Evolutionary conservation across 35 echinoderm and acorn worm species (phyloP), one percentile per base, ranked within the genome.

Genomic region (Strongylocentrotus purpuratus): DNA sequence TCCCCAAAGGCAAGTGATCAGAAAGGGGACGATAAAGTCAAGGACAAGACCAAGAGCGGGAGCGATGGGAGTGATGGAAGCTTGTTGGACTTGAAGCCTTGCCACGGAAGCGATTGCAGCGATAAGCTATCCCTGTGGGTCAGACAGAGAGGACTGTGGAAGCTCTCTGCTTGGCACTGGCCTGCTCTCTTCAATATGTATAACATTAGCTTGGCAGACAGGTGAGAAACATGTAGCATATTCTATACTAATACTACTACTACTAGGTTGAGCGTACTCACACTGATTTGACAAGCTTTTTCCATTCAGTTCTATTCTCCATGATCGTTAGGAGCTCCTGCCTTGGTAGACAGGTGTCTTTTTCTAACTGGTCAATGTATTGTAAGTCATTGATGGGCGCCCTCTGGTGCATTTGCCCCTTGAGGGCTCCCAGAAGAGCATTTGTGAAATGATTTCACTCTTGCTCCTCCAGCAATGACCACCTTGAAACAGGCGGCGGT

Each of bases 161-260:
- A 95, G 90, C 94, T 99, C 13, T 97, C 98, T 18, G 86, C 86
- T 17, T 97, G 98, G 96, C 98, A 99, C 52, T 99, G 98, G 98
- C 98, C 96, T 11, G 94, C 95, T 22, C 65, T 99, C 85, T 97
- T 99, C 47, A 94, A 95, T 32, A 96, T 90, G 33, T 99, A 99
- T 92, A 99, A 99, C 65, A 96, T 99, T 7, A 99, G 98, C 89
- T 86, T 99, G 10, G 94, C 94, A 22, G 95, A 96, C 78, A 97
- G 96, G 98, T 99, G 85, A 87, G 94, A 48, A 46, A 1, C 12
- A 71, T 41, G 25, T 97, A 41, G 35, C 35, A 41, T 41, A 41
- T 41, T 41, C 35, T 41, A 41, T 41, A 3, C 86, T 94, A 33
- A 35, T 25, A 41, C 35, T 41, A 41, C n/a, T n/a, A n/a, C 35